These are phyloP conservation scores for Brachyptera putata DNA, from an alignment of 2,888 invertebrate genomes.

Conservation along the genomic window DNA sequence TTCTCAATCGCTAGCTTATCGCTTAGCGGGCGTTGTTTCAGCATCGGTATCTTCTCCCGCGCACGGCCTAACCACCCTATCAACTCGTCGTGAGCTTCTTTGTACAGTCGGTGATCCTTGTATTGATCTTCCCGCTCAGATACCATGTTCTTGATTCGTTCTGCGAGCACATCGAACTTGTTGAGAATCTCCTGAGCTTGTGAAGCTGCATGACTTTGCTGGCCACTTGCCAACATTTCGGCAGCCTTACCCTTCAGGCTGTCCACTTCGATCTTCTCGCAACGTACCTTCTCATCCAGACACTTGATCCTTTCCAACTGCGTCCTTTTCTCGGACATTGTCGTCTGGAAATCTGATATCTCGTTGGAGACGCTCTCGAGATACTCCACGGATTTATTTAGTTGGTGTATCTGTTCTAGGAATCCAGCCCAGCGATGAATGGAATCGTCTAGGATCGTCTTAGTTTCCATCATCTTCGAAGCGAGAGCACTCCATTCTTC, in stretches of 20 bases:
- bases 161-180: constrained; percentile 74
- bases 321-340: constrained; percentile 79
- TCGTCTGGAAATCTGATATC: constrained; percentile 68
- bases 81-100: constrained; percentile 87
- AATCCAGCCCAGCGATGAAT: constrained; percentile 90
- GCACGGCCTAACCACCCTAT: constrained; percentile 84
- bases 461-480: constrained; percentile 85
- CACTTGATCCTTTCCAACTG: constrained; percentile 82
- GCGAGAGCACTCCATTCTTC: constrained; percentile 86
- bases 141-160: constrained; percentile 70
- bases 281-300: constrained; percentile 81
- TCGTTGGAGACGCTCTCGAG: constrained; percentile 71
- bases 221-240: constrained; percentile 81
- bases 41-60: constrained; percentile 81
- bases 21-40: constrained; percentile 77
- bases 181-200: constrained; percentile 82
- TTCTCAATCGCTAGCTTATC: constrained; percentile 87
- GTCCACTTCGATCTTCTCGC: constrained; percentile 87
- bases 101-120: constrained; percentile 82
- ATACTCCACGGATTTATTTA: constrained; percentile 76
- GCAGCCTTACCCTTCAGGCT: constrained; percentile 75
- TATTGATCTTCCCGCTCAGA: constrained; percentile 80
- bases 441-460: constrained; percentile 79
- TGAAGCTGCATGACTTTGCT: constrained; percentile 75
- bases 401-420: constrained; percentile 79